phyloP scores from a whole-genome alignment of 1,140 invertebrate genomes.

The Drosophila micromelanica region DNA sequence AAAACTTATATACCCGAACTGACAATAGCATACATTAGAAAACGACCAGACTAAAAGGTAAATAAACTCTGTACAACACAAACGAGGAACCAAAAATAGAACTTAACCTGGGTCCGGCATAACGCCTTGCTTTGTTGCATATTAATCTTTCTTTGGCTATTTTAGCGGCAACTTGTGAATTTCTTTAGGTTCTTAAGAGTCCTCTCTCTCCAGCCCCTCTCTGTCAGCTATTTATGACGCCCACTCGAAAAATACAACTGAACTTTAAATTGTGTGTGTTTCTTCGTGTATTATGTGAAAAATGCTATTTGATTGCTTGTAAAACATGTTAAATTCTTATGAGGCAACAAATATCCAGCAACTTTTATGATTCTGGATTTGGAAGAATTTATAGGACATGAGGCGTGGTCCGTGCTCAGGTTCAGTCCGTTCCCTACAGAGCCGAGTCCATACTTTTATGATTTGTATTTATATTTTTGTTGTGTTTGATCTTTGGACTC shows the following conservation, averaged over 20 bases:
- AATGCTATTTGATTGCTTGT: conserved; percentile 83
- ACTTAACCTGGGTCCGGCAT: conserved; percentile 10
- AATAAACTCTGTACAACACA: conserved; percentile 11
- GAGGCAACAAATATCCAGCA: conserved; percentile 51
- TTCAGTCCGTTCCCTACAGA: background rate
- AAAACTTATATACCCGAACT: background rate
- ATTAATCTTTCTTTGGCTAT: conserved; percentile 46
- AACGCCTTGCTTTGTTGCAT: conserved; percentile 44
- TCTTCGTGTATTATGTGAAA: conserved; percentile 67
- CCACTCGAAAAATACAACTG: conserved; percentile 21
- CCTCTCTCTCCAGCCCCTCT: too few species aligned
- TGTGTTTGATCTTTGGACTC: conserved; percentile 43
- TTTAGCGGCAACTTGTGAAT: conserved; percentile 73
- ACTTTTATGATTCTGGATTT: conserved; percentile 72
- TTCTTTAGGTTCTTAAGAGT: conserved; percentile 24
- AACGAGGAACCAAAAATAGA: background rate
- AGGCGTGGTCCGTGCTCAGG: conserved; percentile 54
- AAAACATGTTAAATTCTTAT: conserved; percentile 77
- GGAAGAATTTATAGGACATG: conserved; percentile 71
- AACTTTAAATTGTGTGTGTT: conserved; percentile 17
- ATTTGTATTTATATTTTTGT: conserved; percentile 30
- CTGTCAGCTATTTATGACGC: conserved; percentile 64
- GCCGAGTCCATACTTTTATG: conserved; percentile 39
- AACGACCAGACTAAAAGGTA: conserved; percentile 20
- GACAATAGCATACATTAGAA: background rate